These are phyloP conservation scores for Sphinx pinastri DNA, from an alignment of 2,888 invertebrate genomes.

Conservation along the genomic window DNA sequence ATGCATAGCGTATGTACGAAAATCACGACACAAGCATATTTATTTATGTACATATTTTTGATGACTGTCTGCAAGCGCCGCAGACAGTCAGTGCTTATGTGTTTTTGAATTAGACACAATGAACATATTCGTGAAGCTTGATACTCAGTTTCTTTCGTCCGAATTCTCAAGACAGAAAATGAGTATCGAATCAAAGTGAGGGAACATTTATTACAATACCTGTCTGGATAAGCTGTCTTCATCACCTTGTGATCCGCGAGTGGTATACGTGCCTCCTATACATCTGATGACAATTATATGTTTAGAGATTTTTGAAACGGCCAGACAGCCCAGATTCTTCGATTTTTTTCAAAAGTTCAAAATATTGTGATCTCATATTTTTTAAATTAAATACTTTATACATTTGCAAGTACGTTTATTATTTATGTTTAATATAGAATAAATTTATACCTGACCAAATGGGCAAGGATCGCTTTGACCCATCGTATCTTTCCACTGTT, in stretches of 20 bases:
- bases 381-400: not conserved
- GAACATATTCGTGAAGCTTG: slow-evolving; percentile 30
- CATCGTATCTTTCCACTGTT: slow-evolving; percentile 99
- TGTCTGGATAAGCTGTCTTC: slow-evolving; percentile 85
- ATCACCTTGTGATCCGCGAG: slow-evolving; percentile 80
- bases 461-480: slow-evolving; percentile 98
- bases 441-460: slow-evolving; percentile 90
- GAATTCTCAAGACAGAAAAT: slow-evolving; percentile 39
- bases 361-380: not conserved
- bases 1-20: slow-evolving; percentile 27
- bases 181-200: slow-evolving; percentile 26
- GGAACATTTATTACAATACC: slow-evolving; percentile 52
- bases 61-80: slow-evolving; percentile 21
- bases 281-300: slow-evolving; percentile 65
- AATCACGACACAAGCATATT: slow-evolving; percentile 25
- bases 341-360: not conserved
- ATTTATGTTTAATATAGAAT: not conserved
- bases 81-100: slow-evolving; percentile 30
- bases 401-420: not conserved
- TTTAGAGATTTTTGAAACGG: slow-evolving; percentile 8
- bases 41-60: slow-evolving; percentile 20
- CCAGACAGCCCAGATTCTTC: not conserved
- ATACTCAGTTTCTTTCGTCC: slow-evolving; percentile 35
- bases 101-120: slow-evolving; percentile 34
- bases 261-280: slow-evolving; percentile 85